A percentile compares a stretch with the other conserved stretches of the same genome.
These are phyloP conservation scores for Glossophaga mutica DNA, from an alignment of 2,797 vertebrate genomes.

Conservation along the genomic window DNA sequence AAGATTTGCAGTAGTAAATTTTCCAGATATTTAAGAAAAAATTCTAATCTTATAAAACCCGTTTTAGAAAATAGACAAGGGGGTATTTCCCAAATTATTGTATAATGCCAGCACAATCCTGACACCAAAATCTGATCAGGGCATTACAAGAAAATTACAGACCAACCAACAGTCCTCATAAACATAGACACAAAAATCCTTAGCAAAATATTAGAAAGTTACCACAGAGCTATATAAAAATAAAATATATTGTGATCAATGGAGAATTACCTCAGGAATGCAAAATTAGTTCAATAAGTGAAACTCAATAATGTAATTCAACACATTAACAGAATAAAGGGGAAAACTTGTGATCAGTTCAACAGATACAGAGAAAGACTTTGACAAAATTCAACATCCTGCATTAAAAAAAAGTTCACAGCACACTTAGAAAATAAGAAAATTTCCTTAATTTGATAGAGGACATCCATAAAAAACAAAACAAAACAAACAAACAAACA, in stretches of 20 bases:
- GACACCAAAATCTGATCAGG: not conserved
- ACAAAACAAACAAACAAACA: too few species aligned
- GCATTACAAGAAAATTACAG: not conserved
- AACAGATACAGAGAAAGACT: not conserved
- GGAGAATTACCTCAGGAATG: not conserved
- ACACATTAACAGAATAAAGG: not conserved
- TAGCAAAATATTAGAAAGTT: not conserved
- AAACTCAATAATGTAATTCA: conserved; percentile 37
- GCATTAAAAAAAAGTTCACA: not conserved
- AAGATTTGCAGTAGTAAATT: not conserved
- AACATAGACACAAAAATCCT: not conserved
- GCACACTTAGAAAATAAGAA: not conserved
- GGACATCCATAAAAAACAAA: not conserved
- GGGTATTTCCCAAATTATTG: not conserved
- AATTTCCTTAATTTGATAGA: not conserved
- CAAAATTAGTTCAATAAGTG: conserved; percentile 10
- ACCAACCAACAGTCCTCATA: not conserved
- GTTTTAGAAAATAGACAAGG: not conserved
- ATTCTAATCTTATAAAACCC: not conserved
- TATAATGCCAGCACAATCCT: not conserved
- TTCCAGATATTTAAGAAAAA: not conserved
- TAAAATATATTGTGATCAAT: not conserved
- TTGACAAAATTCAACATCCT: not conserved
- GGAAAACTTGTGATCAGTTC: not conserved
- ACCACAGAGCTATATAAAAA: not conserved